A percentile compares a stretch with the other conserved stretches of the same genome.
phyloP scores from a whole-genome alignment of 2,797 vertebrate species.

The Rhinophrynus dorsalis region DNA sequence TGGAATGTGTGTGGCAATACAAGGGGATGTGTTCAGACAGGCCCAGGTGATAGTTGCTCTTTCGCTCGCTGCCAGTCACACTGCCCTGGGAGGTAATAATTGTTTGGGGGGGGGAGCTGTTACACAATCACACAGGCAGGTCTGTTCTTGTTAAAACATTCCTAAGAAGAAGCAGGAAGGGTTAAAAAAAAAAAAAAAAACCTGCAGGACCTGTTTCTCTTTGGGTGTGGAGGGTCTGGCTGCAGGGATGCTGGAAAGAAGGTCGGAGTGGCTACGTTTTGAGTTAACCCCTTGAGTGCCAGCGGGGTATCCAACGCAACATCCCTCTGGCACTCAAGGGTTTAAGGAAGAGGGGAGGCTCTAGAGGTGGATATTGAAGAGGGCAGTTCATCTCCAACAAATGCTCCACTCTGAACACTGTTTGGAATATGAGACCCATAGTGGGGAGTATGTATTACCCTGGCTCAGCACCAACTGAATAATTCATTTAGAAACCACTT shows the following conservation, averaged over 20 bases:
- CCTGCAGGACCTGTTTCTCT: slow-evolving; percentile 10
- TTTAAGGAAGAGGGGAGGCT: too few species aligned
- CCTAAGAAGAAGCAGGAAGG: slow-evolving; percentile 1
- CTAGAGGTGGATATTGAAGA: too few species aligned
- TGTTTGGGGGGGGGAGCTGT: not conserved
- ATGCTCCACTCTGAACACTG: too few species aligned
- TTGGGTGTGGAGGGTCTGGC: not conserved
- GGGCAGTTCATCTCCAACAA: too few species aligned
- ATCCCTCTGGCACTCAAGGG: too few species aligned
- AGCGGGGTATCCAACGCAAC: too few species aligned
- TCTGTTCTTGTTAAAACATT: slow-evolving; percentile 35
- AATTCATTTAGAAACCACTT: too few species aligned
- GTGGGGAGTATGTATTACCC: too few species aligned
- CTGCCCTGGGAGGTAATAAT: slow-evolving; percentile 40
- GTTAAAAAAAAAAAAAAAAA: slow-evolving; percentile 42
- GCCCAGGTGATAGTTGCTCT: slow-evolving; percentile 31
- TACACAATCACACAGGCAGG: slow-evolving; percentile 19
- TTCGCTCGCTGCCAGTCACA: slow-evolving; percentile 41
- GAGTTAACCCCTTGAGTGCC: too few species aligned
- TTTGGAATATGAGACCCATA: too few species aligned
- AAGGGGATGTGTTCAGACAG: slow-evolving; percentile 19
- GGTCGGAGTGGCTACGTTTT: too few species aligned
- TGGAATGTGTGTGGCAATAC: slow-evolving; percentile 30
- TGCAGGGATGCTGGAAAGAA: not conserved
- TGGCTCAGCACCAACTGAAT: too few species aligned